Percentiles rank a stretch among this genome's conserved stretches.
Evolutionary conservation across 2,797 vertebrate species (phyloP).

Genomic region (Pitangus sulphuratus): DNA sequence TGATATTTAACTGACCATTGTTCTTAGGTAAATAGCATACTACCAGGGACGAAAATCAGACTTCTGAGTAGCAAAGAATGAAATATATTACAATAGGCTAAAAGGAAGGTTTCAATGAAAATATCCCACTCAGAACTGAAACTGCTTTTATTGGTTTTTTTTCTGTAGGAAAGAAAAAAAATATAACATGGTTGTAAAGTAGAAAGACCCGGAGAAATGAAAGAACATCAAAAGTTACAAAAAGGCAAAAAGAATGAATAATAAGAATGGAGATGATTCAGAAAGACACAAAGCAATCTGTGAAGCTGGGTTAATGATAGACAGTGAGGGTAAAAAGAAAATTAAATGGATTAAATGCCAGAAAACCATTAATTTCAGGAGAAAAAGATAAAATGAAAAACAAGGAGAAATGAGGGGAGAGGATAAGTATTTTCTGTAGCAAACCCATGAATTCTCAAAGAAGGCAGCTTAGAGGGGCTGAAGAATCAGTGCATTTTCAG

Average conservation of each 20-base stretch:
- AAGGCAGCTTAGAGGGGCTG: background rate
- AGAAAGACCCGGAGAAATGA: background rate
- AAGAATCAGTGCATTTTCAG: fast-evolving
- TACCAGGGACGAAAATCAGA: background rate
- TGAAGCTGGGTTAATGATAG: background rate
- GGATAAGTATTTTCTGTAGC: background rate
- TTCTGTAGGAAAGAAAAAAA: background rate
- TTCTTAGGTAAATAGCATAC: background rate
- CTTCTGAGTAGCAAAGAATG: background rate
- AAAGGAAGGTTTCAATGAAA: background rate
- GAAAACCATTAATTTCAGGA: background rate
- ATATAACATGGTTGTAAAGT: background rate
- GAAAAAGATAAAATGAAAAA: background rate
- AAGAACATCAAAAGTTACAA: background rate
- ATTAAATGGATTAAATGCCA: background rate
- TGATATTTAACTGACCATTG: background rate
- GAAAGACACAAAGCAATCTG: background rate
- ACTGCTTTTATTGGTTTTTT: background rate
- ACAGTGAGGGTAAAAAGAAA: background rate
- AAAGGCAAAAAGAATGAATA: background rate
- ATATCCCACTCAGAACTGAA: background rate
- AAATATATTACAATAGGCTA: background rate
- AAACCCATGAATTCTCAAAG: background rate
- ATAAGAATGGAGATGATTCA: background rate
- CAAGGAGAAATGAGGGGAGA: background rate